Evolutionary conservation across 2,888 invertebrate species (phyloP).

Genomic region (Agriotes lineatus): DNA sequence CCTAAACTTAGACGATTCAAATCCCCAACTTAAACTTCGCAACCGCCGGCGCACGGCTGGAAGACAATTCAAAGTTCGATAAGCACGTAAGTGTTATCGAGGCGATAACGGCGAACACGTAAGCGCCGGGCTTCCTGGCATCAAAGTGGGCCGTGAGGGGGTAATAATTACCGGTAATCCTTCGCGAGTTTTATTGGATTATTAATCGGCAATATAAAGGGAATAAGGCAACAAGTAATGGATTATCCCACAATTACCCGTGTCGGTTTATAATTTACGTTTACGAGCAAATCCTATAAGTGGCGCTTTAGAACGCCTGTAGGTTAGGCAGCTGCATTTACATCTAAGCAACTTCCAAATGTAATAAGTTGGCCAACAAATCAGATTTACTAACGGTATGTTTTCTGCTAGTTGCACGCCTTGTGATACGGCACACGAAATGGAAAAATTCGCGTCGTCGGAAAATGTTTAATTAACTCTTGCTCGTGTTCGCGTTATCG

Average conservation of each 20-base stretch:
- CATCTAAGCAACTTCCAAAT: background rate
- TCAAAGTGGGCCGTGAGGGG: background rate
- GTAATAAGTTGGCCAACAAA: too few species aligned
- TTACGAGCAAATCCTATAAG: too few species aligned
- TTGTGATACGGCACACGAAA: too few species aligned
- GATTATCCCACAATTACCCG: too few species aligned
- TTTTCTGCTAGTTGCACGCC: too few species aligned
- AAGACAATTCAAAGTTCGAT: slow-evolving; percentile 3
- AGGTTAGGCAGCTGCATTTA: background rate
- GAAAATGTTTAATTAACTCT: background rate
- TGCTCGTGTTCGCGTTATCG: background rate
- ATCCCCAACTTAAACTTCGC: background rate
- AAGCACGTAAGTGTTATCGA: background rate
- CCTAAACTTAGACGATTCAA: background rate
- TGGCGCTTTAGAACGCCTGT: background rate
- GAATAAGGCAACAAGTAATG: too few species aligned
- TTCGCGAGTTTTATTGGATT: too few species aligned
- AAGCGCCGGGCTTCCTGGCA: background rate
- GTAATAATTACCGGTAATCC: too few species aligned
- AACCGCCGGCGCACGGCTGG: background rate
- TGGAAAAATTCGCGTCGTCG: too few species aligned
- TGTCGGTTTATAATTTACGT: too few species aligned
- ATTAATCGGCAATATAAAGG: too few species aligned
- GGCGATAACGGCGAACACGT: background rate
- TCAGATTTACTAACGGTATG: too few species aligned